Percentiles rank a stretch among this genome's conserved stretches.
Evolutionary conservation across 2,888 invertebrate species (phyloP).

Genomic region (Coelinius sp.): DNA sequence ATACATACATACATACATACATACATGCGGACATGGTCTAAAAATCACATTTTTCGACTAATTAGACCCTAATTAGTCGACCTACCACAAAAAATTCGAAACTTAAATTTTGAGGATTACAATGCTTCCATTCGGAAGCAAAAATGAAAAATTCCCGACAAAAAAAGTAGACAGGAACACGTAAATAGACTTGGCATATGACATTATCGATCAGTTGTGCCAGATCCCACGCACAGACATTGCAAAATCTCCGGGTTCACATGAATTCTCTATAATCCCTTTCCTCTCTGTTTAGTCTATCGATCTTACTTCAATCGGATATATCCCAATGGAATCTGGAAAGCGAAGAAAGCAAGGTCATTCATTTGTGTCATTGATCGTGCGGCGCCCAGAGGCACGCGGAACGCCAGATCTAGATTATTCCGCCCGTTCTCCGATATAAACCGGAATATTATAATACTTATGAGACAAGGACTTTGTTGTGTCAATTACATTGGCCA

Average conservation of each 20-base stretch:
- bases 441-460: conserved; percentile 4
- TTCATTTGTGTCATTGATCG: conserved; percentile 34
- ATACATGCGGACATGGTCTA: too few species aligned
- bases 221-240: conserved; percentile 37
- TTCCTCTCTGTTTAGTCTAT: background rate
- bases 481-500: background rate
- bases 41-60: too few species aligned
- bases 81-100: too few species aligned
- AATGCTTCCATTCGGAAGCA: too few species aligned
- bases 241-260: conserved; percentile 30
- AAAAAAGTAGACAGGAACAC: background rate
- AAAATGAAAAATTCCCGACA: too few species aligned
- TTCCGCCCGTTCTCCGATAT: background rate
- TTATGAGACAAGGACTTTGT: background rate
- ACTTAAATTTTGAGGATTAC: too few species aligned
- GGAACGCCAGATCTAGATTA: conserved; percentile 23
- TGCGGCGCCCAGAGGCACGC: conserved; percentile 30
- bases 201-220: conserved; percentile 35
- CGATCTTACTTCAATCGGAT: background rate
- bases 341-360: conserved; percentile 39
- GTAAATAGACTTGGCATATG: conserved; percentile 1
- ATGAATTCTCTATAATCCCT: background rate
- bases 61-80: too few species aligned
- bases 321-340: conserved; percentile 24
- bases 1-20: too few species aligned